These are phyloP conservation scores for Eciton burchellii DNA, from an alignment of 1,140 invertebrate genomes.

Conservation along the genomic window DNA sequence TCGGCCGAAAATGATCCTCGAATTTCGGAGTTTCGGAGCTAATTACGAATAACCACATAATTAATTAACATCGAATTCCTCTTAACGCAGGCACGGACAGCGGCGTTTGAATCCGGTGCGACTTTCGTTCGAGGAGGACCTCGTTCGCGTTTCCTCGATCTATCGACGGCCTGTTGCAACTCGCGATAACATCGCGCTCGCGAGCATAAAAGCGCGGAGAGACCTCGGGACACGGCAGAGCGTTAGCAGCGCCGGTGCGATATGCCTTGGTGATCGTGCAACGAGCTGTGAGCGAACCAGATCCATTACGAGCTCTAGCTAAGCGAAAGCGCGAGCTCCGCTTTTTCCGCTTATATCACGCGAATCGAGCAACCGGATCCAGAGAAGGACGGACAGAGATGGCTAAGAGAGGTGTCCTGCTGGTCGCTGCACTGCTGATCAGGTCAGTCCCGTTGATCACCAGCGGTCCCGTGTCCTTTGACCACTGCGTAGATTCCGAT, in stretches of 20 bases:
- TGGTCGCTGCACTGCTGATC: neutral
- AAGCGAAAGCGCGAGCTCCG: neutral
- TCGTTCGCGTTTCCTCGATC: neutral
- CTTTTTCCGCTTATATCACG: neutral
- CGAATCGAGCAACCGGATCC: neutral
- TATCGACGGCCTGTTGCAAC: neutral
- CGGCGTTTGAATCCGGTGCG: too few relatives aligned
- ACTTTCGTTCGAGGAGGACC: neutral
- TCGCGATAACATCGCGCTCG: slow-evolving; percentile 27
- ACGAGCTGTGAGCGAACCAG: slow-evolving; percentile 4
- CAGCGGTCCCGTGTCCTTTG: neutral
- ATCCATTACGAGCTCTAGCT: neutral
- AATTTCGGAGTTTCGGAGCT: too few relatives aligned
- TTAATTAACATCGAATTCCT: too few relatives aligned
- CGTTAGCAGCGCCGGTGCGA: slow-evolving; percentile 18
- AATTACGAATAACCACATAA: too few relatives aligned
- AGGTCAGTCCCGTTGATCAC: slow-evolving; percentile 17
- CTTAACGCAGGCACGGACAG: too few relatives aligned
- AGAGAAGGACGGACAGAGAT: slow-evolving; percentile 4
- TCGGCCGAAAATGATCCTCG: too few relatives aligned
- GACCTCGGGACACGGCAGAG: neutral
- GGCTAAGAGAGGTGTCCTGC: neutral
- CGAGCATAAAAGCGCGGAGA: slow-evolving; percentile 31
- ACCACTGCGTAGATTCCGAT: too few relatives aligned
- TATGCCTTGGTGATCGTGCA: neutral